phyloP scores from a whole-genome alignment of 2,113 vertebrate genomes.

The Tachycineta bicolor region DNA sequence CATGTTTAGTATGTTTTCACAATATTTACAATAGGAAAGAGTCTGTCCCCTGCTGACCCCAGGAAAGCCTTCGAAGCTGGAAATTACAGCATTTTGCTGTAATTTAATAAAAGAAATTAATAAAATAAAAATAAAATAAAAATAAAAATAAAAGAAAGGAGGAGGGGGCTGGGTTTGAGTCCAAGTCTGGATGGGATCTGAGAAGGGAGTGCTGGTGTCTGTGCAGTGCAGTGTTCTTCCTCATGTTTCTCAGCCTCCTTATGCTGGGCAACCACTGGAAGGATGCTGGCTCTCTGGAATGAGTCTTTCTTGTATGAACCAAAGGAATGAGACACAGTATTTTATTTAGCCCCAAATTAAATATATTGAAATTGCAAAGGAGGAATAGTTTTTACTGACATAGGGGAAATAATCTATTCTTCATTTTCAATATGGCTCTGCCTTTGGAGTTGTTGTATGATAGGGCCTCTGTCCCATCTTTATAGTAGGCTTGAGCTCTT shows the following conservation, averaged over 20 bases:
- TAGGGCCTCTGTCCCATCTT: not conserved
- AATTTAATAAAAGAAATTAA: too few species aligned
- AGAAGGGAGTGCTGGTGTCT: accelerated
- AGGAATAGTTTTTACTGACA: not conserved
- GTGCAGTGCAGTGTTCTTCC: accelerated
- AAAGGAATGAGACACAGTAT: not conserved
- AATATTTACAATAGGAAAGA: not conserved
- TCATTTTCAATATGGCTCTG: not conserved
- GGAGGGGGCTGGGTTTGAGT: accelerated
- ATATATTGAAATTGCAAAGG: not conserved
- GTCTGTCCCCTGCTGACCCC: not conserved
- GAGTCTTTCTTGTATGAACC: not conserved
- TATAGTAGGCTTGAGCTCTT: not conserved
- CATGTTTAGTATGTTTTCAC: not conserved
- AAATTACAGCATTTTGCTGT: not conserved
- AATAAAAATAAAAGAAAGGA: too few species aligned
- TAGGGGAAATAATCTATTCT: not conserved
- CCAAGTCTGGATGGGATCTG: accelerated
- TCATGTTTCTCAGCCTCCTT: not conserved
- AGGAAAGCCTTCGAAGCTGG: not conserved
- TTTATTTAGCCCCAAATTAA: not conserved
- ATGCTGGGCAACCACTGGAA: not conserved
- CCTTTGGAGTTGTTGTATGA: not conserved
- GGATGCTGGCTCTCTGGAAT: not conserved
- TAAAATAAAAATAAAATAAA: too few species aligned